A percentile compares a stretch with the other conserved stretches of the same genome.
Evolutionary conservation across 2,113 vertebrate species (phyloP).

Genomic region (Psettodes erumei): DNA sequence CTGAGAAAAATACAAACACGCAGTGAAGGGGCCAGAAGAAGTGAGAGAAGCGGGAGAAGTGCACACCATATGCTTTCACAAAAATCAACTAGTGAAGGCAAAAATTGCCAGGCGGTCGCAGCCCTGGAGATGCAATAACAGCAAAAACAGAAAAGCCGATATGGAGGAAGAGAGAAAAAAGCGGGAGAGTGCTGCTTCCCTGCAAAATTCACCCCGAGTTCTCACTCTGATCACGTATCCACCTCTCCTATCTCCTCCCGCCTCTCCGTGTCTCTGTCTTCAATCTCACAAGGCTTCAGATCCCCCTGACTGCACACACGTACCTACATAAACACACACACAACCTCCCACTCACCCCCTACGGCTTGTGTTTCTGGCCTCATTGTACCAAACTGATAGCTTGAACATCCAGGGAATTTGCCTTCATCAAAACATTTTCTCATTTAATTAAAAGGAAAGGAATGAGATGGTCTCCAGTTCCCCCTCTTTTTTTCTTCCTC

Average conservation of each 20-base stretch:
- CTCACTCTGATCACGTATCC: slow-evolving; percentile 43
- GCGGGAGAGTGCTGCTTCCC: slow-evolving; percentile 7
- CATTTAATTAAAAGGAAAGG: slow-evolving; percentile 59
- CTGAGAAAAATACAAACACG: background rate
- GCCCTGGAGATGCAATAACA: background rate
- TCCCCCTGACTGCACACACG: slow-evolving; percentile 25
- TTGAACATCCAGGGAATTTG: slow-evolving; percentile 75
- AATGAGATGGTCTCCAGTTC: slow-evolving; percentile 22
- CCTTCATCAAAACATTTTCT: slow-evolving; percentile 71
- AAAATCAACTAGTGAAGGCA: background rate
- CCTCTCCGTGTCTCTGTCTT: slow-evolving; percentile 51
- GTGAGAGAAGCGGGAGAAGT: no score
- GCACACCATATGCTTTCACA: background rate
- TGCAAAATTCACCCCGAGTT: slow-evolving; percentile 25
- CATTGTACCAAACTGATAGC: slow-evolving; percentile 69
- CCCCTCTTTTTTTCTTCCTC: background rate
- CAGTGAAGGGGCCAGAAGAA: background rate
- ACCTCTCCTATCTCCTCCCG: slow-evolving; percentile 1
- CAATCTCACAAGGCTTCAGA: slow-evolving; percentile 50
- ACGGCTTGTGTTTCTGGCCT: slow-evolving; percentile 51
- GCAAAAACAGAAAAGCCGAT: background rate
- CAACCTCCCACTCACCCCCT: slow-evolving; percentile 60
- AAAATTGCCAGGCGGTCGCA: background rate
- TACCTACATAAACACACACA: slow-evolving; percentile 27
- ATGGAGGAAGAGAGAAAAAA: slow-evolving; percentile 12